Base-by-base conservation (phyloP, 64 coral and sea anemone species). In the Porites australiensis region DNA sequence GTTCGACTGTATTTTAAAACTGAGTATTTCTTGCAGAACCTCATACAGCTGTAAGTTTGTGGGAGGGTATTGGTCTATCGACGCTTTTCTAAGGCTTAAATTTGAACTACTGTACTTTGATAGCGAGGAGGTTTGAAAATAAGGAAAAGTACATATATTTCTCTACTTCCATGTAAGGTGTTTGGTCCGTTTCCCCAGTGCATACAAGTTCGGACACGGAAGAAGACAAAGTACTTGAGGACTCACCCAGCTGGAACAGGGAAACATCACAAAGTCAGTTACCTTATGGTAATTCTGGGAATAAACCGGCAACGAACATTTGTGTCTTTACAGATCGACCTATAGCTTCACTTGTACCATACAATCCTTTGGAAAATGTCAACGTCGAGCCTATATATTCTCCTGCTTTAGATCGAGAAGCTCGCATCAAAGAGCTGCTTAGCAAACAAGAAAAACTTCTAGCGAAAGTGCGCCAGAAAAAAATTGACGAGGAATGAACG, bases 391-490 rank as follows among this genome's bases (percentile, higher is more conserved):
- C 18, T 45, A 68, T 14, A 6, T 50, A 13, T 11, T 84, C 81
- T 3, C 10, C 81, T 13, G 62, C 81, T 16, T 84, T 68, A 69
- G 81, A 51, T 84, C 63, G 81, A n/a, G 81, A 84, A 27, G 2
- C 14, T 68, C 81, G 81, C 18, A 84, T 84, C 44, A 84, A 84
- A 46, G 81, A 84, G n/a, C 63, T 84, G 5, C 19, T 84, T 3
- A 69, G 15, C 12, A 84, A 46, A 84, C 81, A 68, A 19, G 81
- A 84, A 67, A 22, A 84, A 47, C 81, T 84, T n/a, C 63, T 84
- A 16, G 11, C 37, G 49, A 45, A 84, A 14, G 19, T 84, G 45
- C 81, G 81, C 4, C 62, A 47, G 11, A 76, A 76, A 46, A 51
- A 51, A 4, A 45, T 44, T 47, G 22, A 20, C 63, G 44, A 4